Conservation (phyloP, 2,113 vertebrate species). For the Daphoenositta chrysoptera region DNA sequence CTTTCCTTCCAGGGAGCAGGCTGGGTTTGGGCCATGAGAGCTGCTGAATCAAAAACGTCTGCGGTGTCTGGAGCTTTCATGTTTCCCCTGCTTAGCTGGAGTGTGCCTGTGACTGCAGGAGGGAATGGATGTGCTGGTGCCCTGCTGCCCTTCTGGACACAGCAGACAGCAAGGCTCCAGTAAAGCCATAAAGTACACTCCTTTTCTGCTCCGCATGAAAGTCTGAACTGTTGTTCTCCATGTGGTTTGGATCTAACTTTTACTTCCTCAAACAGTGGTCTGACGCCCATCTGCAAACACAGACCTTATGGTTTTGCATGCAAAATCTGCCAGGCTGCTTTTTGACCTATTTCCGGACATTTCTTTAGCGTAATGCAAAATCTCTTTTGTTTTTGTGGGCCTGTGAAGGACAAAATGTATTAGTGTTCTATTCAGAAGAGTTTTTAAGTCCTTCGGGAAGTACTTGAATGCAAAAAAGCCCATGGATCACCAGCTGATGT, state of each 20-base stretch:
- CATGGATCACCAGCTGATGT: neutral
- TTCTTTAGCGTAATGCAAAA: slow-evolving; percentile 20
- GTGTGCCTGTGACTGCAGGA: neutral
- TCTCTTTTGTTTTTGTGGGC: neutral
- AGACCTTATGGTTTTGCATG: neutral
- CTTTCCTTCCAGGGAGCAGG: neutral
- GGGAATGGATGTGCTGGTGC: neutral
- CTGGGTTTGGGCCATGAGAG: neutral
- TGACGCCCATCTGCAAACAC: neutral
- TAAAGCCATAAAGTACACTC: neutral
- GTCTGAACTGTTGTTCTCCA: neutral
- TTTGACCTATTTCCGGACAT: neutral
- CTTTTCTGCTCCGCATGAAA: neutral
- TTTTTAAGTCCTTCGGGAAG: neutral
- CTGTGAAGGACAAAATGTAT: neutral
- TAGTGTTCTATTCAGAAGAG: neutral
- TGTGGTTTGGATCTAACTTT: slow-evolving; percentile 5
- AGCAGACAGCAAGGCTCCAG: neutral
- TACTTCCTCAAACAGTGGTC: neutral
- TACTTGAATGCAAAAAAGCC: neutral
- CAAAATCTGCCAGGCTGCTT: neutral
- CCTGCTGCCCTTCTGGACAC: neutral
- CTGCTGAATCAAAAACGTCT: neutral
- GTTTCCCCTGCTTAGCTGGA: neutral
- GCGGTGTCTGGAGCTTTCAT: neutral